Evolutionary conservation across 2,113 vertebrate genomes (phyloP).

Genomic region (Girardinichthys multiradiatus): DNA sequence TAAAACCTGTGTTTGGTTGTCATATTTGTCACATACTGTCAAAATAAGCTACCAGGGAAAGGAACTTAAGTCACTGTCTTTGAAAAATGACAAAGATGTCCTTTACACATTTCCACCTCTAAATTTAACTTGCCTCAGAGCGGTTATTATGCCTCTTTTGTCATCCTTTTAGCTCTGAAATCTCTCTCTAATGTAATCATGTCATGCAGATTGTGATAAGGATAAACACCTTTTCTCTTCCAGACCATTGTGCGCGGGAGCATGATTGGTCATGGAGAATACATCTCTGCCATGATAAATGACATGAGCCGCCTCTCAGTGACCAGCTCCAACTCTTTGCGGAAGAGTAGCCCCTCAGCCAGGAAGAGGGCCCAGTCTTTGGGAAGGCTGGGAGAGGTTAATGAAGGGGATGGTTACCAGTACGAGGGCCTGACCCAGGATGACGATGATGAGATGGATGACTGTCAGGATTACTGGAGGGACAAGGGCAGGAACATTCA

Average conservation of each 20-base stretch:
- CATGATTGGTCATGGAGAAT: conserved; percentile 89
- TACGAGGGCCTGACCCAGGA: conserved; percentile 86
- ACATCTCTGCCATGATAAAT: conserved; percentile 91
- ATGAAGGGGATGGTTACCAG: conserved; percentile 88
- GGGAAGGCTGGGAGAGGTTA: conserved; percentile 90
- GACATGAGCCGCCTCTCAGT: conserved; percentile 96
- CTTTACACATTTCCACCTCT: conserved; percentile 62
- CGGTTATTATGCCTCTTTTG: conserved; percentile 52
- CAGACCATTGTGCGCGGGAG: conserved; percentile 96
- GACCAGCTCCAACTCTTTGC: conserved; percentile 95
- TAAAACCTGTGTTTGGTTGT: conserved; percentile 12
- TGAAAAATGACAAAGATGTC: conserved; percentile 60
- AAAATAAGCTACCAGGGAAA: conserved; percentile 37
- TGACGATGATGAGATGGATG: conserved; percentile 73
- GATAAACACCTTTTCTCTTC: conserved; percentile 49
- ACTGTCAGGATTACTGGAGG: conserved; percentile 83
- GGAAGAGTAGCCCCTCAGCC: conserved; percentile 88
- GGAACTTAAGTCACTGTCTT: conserved; percentile 44
- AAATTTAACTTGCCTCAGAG: conserved; percentile 69
- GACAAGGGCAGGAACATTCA: conserved; percentile 84
- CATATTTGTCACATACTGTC: conserved; percentile 46
- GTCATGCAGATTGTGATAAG: conserved; percentile 38
- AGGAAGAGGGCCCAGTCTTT: conserved; percentile 93
- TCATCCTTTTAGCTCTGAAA: conserved; percentile 53
- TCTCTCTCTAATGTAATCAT: conserved; percentile 38